These are phyloP conservation scores for Lasioglossum figueresi DNA, from an alignment of 2,888 invertebrate genomes.

Conservation along the genomic window DNA sequence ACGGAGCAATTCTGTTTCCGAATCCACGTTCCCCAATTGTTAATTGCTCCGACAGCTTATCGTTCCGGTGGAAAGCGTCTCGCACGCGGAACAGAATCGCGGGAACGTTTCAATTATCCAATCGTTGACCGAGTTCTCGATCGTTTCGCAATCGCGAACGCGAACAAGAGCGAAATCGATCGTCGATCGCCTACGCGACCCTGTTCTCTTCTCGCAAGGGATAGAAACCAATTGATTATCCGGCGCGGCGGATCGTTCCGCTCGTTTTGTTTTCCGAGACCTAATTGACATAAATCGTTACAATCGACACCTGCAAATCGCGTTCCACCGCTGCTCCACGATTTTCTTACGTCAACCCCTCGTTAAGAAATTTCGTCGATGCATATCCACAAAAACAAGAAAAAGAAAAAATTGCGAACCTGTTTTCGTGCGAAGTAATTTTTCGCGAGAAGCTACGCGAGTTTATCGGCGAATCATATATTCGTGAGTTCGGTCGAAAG, in stretches of 20 bases:
- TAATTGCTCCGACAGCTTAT: constrained; percentile 2
- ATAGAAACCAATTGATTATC: constrained; percentile 7
- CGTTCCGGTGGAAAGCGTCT: neutral
- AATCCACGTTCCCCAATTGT: neutral
- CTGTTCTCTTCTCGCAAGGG: neutral
- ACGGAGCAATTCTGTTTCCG: neutral
- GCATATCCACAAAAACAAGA: neutral
- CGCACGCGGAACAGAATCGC: neutral
- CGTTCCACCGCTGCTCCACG: neutral
- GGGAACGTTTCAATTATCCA: neutral
- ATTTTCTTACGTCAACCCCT: neutral
- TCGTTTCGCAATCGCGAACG: neutral
- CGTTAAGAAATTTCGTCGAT: neutral
- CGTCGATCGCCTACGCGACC: neutral
- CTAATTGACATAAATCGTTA: neutral
- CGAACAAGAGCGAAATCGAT: constrained; percentile 6
- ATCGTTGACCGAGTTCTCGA: constrained; percentile 10
- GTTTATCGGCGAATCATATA: neutral
- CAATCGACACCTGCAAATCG: neutral
- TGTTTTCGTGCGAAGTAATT: no score
- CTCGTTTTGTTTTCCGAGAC: neutral
- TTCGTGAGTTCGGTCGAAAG: neutral
- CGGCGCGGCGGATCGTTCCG: neutral
- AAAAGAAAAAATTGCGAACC: neutral
- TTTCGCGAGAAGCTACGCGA: neutral